These are phyloP conservation scores for Galbula dea DNA, from an alignment of 2,113 vertebrate genomes.

Conservation along the genomic window DNA sequence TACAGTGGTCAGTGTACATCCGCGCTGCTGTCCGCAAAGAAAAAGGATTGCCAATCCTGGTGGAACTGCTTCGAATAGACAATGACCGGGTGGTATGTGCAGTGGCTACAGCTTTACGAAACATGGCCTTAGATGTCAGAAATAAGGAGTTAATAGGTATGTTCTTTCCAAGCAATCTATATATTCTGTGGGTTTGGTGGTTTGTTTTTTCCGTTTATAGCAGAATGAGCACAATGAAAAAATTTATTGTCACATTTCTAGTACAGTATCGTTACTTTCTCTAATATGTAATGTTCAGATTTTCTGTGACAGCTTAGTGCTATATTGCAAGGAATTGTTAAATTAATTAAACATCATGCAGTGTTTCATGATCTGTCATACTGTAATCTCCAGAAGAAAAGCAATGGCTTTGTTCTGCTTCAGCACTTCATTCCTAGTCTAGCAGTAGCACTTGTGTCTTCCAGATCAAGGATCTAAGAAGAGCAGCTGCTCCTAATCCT, in stretches of 20 bases:
- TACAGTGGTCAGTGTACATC: slow-evolving; percentile 97
- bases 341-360: slow-evolving; percentile 3
- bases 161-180: slow-evolving; percentile 21
- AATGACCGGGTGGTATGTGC: slow-evolving; percentile 98
- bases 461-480: not conserved
- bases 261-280: not conserved
- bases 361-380: not conserved
- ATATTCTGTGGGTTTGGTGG: not conserved
- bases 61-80: slow-evolving; percentile 97
- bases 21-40: slow-evolving; percentile 96
- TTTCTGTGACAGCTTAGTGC: not conserved
- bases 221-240: not conserved
- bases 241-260: not conserved
- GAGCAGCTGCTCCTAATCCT: not conserved
- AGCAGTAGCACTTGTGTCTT: not conserved
- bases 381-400: slow-evolving; percentile 4
- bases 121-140: slow-evolving; percentile 98
- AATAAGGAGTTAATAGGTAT: slow-evolving; percentile 98
- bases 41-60: slow-evolving; percentile 95
- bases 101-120: slow-evolving; percentile 95
- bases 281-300: not conserved
- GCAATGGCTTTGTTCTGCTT: not conserved
- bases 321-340: not conserved
- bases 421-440: not conserved
- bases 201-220: not conserved